These are phyloP conservation scores for Corythucha ciliata DNA, from an alignment of 2,888 invertebrate species.

Conservation along the genomic window DNA sequence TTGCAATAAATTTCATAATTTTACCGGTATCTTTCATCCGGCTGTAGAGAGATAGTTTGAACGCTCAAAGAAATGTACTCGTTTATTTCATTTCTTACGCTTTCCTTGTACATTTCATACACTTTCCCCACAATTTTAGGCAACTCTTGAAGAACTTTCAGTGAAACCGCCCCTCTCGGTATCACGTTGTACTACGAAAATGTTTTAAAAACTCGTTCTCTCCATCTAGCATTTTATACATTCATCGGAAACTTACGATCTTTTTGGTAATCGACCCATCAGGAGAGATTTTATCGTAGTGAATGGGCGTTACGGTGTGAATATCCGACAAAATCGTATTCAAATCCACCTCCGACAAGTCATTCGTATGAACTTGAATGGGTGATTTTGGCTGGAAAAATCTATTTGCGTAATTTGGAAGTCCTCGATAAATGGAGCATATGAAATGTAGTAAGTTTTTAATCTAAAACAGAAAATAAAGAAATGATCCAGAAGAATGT, in stretches of 20 bases:
- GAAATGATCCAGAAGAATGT: not conserved
- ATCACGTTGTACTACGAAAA: constrained; percentile 77
- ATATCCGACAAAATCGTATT: constrained; percentile 79
- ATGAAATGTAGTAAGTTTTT: constrained; percentile 88
- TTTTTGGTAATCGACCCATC: constrained; percentile 52
- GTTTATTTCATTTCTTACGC: constrained; percentile 87
- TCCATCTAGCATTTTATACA: no score
- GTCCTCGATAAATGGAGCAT: constrained; percentile 83
- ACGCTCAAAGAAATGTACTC: constrained; percentile 94
- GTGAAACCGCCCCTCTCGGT: constrained; percentile 82
- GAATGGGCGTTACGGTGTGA: constrained; percentile 83
- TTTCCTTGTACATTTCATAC: constrained; percentile 94
- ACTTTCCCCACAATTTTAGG: constrained; percentile 95
- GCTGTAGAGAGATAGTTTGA: constrained; percentile 87
- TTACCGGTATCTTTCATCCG: constrained; percentile 68
- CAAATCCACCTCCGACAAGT: constrained; percentile 77
- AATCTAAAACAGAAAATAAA: constrained; percentile 51
- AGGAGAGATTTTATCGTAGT: constrained; percentile 68
- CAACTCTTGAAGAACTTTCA: constrained; percentile 93
- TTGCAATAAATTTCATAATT: constrained; percentile 6
- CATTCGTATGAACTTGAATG: constrained; percentile 75
- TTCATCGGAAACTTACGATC: constrained; percentile 18
- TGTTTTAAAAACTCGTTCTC: no score
- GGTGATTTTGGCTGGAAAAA: constrained; percentile 86
- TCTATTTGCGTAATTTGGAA: constrained; percentile 82